These are phyloP conservation scores for Hirtodrosophila histrioides DNA, from an alignment of 2,888 invertebrate species.

Conservation along the genomic window DNA sequence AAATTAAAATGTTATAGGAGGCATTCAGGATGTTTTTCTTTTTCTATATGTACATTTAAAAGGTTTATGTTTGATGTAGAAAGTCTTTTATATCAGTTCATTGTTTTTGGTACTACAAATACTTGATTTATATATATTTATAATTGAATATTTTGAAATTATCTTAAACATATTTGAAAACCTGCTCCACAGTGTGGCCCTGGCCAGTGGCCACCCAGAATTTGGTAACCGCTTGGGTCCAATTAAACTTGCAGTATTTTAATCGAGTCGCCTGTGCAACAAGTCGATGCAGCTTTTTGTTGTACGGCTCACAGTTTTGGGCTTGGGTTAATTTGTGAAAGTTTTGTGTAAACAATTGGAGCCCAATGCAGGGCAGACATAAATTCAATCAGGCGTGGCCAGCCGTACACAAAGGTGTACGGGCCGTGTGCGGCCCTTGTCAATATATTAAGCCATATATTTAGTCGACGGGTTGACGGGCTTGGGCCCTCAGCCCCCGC, in stretches of 20 bases:
- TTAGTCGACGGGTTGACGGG: conserved; percentile 1
- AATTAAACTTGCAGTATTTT: conserved; percentile 76
- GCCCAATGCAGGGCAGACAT: conserved; percentile 55
- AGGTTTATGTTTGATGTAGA: too few relatives aligned
- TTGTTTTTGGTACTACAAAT: too few relatives aligned
- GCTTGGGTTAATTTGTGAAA: conserved; percentile 74
- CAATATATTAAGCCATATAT: conserved; percentile 60
- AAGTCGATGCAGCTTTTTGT: conserved; percentile 36
- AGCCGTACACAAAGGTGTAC: conserved; percentile 38
- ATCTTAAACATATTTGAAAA: not conserved
- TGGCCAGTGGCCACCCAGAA: conserved; percentile 77
- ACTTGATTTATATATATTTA: too few relatives aligned
- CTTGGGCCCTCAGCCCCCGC: not conserved
- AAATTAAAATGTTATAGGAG: too few relatives aligned
- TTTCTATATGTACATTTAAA: too few relatives aligned
- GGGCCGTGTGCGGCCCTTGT: conserved; percentile 53
- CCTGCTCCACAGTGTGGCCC: conserved; percentile 56
- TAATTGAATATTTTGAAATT: not conserved
- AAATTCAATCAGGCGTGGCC: conserved; percentile 79
- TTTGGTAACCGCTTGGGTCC: conserved; percentile 59
- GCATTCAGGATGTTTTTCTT: too few relatives aligned
- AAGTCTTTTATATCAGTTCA: too few relatives aligned
- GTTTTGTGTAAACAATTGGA: conserved; percentile 77
- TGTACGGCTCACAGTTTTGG: conserved; percentile 52
- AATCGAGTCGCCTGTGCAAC: conserved; percentile 64